Evolutionary conservation across 1,140 invertebrate genomes (phyloP).

Genomic region (Goniozus legneri): DNA sequence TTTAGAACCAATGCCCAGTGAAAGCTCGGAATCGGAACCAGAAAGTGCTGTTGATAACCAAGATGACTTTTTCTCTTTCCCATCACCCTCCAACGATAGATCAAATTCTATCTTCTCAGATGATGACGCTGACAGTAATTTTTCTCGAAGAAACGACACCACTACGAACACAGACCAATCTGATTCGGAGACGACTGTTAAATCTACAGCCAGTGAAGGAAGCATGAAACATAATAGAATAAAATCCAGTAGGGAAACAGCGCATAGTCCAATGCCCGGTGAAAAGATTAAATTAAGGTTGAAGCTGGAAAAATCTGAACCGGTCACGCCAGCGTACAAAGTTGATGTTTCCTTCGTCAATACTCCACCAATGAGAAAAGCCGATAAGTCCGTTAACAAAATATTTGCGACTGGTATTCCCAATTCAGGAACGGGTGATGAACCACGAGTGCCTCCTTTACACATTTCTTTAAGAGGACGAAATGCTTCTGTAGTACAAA

Average conservation of each 20-base stretch:
- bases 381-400: conserved; percentile 51
- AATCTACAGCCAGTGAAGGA: conserved; percentile 57
- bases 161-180: conserved; percentile 60
- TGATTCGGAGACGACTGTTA: conserved; percentile 61
- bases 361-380: conserved; percentile 52
- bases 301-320: conserved; percentile 79
- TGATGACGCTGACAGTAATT: conserved; percentile 56
- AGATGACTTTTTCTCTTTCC: conserved; percentile 58
- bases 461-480: conserved; percentile 83
- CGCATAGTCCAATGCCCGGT: conserved; percentile 52
- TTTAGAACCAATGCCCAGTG: conserved; percentile 75
- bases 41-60: conserved; percentile 56
- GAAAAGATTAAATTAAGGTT: conserved; percentile 82
- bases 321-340: conserved; percentile 72
- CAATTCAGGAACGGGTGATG: conserved; percentile 52
- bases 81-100: conserved; percentile 55
- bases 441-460: conserved; percentile 80
- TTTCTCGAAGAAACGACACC: conserved; percentile 53
- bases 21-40: conserved; percentile 55
- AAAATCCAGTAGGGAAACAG: conserved; percentile 44
- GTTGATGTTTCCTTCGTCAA: conserved; percentile 74
- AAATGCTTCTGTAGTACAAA: conserved; percentile 84
- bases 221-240: conserved; percentile 51
- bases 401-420: conserved; percentile 35
- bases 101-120: conserved; percentile 63